Conservation (phyloP, 2,797 vertebrate species). For the Alfaro cultratus region DNA sequence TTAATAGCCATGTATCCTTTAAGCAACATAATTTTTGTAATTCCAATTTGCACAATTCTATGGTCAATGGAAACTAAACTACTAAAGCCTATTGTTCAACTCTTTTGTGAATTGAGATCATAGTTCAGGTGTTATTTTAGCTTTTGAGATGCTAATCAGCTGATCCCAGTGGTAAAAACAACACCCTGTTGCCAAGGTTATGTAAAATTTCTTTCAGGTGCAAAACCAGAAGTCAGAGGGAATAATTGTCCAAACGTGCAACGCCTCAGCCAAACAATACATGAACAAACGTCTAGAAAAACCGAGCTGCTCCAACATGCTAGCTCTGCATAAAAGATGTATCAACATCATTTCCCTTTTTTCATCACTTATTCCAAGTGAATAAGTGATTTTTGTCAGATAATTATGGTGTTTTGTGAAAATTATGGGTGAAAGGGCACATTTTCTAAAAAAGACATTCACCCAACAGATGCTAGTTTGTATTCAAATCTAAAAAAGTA, state of each 20-base stretch:
- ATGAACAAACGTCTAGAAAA: not conserved
- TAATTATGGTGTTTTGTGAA: not conserved
- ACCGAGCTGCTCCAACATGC: not conserved
- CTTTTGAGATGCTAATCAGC: not conserved
- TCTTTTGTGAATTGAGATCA: not conserved
- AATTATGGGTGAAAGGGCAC: not conserved
- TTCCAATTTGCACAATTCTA: too few species aligned
- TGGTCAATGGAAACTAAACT: too few species aligned
- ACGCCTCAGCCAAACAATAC: not conserved
- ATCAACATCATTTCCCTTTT: not conserved
- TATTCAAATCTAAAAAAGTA: constrained; percentile 2
- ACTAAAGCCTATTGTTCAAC: not conserved
- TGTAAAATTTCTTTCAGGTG: not conserved
- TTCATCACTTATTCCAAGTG: not conserved
- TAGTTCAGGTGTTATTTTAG: not conserved
- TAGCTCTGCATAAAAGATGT: not conserved
- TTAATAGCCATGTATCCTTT: too few species aligned
- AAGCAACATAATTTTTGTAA: too few species aligned
- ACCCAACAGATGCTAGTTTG: not conserved
- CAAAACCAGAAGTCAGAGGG: not conserved
- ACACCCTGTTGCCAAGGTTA: not conserved
- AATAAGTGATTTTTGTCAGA: not conserved
- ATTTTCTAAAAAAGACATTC: not conserved
- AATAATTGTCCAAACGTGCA: not conserved
- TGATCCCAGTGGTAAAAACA: not conserved